A percentile compares a stretch with the other conserved stretches of the same genome.
Evolutionary conservation across 2,113 vertebrate genomes (phyloP).

Genomic region (Emydura subglobosa): DNA sequence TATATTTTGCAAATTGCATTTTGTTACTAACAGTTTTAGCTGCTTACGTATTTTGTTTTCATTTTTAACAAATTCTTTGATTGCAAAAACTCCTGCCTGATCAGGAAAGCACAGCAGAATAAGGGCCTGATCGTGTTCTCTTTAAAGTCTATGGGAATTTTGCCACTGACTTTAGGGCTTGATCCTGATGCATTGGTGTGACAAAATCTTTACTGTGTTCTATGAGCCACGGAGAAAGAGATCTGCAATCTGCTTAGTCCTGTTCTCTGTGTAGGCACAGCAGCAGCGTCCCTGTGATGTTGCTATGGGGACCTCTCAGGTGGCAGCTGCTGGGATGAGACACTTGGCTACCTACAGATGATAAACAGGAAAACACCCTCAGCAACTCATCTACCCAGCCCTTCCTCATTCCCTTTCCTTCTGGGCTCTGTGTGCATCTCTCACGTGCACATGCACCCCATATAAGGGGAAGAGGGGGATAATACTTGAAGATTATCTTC

Average conservation of each 20-base stretch:
- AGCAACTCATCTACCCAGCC: not conserved
- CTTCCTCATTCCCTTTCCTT: not conserved
- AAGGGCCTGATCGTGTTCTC: not conserved
- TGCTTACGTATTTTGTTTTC: not conserved
- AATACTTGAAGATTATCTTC: constrained; percentile 12
- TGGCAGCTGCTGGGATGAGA: constrained; percentile 67
- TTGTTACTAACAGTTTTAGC: not conserved
- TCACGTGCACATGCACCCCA: not conserved
- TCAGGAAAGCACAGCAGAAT: not conserved
- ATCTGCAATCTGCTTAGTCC: not conserved
- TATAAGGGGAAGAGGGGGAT: not conserved
- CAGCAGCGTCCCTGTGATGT: constrained; percentile 68
- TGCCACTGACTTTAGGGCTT: accelerated
- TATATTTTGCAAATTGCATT: not conserved
- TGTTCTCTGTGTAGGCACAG: constrained; percentile 42
- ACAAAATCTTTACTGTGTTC: not conserved
- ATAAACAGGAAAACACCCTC: constrained; percentile 70
- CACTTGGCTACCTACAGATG: constrained; percentile 65
- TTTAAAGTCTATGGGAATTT: not conserved
- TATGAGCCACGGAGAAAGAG: not conserved
- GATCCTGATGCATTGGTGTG: not conserved
- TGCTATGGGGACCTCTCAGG: constrained; percentile 83
- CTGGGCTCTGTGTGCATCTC: accelerated
- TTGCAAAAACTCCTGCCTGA: not conserved
- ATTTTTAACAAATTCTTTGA: not conserved